Conservation (phyloP, 23 tunicate genomes). For the Ciona savignyi region DNA sequence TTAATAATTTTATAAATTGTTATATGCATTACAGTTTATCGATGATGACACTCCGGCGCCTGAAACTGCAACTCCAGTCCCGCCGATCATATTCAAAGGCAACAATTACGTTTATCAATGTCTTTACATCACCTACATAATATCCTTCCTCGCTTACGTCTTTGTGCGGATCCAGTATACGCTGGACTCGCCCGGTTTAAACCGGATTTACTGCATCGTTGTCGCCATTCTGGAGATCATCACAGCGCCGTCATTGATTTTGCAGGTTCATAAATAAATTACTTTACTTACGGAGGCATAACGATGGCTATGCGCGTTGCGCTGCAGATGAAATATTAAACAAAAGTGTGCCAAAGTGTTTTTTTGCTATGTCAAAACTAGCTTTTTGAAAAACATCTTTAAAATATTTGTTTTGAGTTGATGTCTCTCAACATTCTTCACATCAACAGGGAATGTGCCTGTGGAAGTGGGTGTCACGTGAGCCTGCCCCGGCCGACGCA, state of each 20-base stretch:
- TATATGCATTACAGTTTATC: neutral
- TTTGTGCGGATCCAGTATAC: constrained; percentile 63
- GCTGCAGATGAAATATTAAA: neutral
- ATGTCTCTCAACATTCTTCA: no score
- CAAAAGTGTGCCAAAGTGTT: neutral
- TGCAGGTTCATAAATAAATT: constrained; percentile 23
- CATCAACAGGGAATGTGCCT: constrained; percentile 85
- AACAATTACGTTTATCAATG: constrained; percentile 38
- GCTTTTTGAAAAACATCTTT: neutral
- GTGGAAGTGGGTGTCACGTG: constrained; percentile 93
- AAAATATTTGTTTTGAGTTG: neutral
- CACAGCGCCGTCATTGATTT: constrained; percentile 57
- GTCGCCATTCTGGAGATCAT: constrained; percentile 62
- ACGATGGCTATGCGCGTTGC: neutral
- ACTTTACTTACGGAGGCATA: neutral
- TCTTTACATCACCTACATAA: constrained; percentile 35
- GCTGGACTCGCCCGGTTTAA: constrained; percentile 74
- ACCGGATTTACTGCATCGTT: constrained; percentile 64
- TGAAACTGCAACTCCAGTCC: constrained; percentile 72
- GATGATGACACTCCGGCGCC: constrained; percentile 74
- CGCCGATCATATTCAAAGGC: constrained; percentile 21
- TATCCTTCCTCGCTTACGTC: constrained; percentile 60
- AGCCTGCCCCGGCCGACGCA: constrained; percentile 63
- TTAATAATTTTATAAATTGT: no score
- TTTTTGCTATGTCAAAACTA: neutral